These are phyloP conservation scores for Nomia melanderi DNA, from an alignment of 1,140 invertebrate genomes.

Conservation along the genomic window DNA sequence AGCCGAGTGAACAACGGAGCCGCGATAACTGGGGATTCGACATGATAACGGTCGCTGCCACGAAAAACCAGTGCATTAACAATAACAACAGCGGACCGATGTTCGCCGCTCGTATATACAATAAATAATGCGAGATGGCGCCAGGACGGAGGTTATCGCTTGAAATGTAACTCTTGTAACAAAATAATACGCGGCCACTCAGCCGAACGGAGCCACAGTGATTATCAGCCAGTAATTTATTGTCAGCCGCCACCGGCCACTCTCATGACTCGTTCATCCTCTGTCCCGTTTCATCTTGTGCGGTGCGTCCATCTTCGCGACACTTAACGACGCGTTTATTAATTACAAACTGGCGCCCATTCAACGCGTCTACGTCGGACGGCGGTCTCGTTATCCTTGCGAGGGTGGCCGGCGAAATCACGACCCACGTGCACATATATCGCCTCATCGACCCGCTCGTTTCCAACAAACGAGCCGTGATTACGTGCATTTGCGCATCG, in stretches of 20 bases:
- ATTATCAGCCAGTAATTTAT: conserved; percentile 70
- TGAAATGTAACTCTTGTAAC: conserved; percentile 67
- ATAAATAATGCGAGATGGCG: conserved; percentile 71
- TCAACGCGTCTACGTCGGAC: conserved; percentile 44
- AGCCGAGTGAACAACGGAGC: conserved; percentile 9
- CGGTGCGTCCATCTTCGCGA: conserved; percentile 31
- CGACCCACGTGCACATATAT: conserved; percentile 2
- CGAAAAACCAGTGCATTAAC: conserved; percentile 41
- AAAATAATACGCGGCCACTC: conserved; percentile 60
- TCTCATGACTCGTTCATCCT: conserved; percentile 44
- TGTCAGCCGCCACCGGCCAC: conserved; percentile 51
- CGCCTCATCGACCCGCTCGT: conserved; percentile 9
- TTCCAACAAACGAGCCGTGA: neutral
- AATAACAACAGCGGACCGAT: conserved; percentile 52
- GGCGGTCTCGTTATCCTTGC: conserved; percentile 27
- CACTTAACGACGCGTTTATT: conserved; percentile 64
- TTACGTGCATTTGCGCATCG: conserved; percentile 19
- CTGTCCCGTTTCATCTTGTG: conserved; percentile 32
- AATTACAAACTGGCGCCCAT: conserved; percentile 59
- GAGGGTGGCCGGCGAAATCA: conserved; percentile 42
- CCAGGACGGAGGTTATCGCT: conserved; percentile 71
- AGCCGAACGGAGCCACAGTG: conserved; percentile 56
- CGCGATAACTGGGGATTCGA: conserved; percentile 52
- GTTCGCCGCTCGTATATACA: conserved; percentile 41
- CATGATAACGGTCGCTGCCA: conserved; percentile 36